Evolutionary conservation across 2,113 vertebrate genomes (phyloP).

Genomic region (Microtus ochrogaster): DNA sequence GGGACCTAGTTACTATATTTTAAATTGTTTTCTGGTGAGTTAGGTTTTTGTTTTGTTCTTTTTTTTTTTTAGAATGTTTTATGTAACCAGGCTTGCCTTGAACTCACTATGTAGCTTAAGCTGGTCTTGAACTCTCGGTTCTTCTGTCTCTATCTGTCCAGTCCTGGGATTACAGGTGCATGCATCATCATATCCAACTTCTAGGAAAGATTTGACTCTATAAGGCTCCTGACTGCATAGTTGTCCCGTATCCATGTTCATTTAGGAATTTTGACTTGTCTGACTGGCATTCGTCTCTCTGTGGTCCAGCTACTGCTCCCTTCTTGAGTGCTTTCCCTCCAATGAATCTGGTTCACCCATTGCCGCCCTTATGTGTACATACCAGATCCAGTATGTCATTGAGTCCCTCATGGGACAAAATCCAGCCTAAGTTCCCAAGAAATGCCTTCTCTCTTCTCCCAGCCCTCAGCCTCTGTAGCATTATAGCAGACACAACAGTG

Average conservation of each 20-base stretch:
- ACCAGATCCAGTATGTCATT: background rate
- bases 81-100: background rate
- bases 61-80: background rate
- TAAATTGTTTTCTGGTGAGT: background rate
- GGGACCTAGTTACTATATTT: background rate
- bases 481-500: background rate
- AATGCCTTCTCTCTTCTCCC: background rate
- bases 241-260: background rate
- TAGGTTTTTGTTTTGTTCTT: background rate
- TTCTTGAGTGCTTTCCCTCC: background rate
- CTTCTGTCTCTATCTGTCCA: background rate
- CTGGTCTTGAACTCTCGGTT: background rate
- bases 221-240: background rate
- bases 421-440: background rate
- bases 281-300: background rate
- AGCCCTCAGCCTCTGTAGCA: background rate
- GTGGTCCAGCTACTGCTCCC: background rate
- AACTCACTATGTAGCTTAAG: background rate
- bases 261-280: background rate
- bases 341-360: background rate
- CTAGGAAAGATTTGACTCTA: conserved; percentile 23
- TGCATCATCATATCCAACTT: background rate
- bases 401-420: background rate
- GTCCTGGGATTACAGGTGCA: background rate
- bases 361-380: background rate